phyloP scores from a whole-genome alignment of 2,888 invertebrate genomes.

The Nomada goodeniana region DNA sequence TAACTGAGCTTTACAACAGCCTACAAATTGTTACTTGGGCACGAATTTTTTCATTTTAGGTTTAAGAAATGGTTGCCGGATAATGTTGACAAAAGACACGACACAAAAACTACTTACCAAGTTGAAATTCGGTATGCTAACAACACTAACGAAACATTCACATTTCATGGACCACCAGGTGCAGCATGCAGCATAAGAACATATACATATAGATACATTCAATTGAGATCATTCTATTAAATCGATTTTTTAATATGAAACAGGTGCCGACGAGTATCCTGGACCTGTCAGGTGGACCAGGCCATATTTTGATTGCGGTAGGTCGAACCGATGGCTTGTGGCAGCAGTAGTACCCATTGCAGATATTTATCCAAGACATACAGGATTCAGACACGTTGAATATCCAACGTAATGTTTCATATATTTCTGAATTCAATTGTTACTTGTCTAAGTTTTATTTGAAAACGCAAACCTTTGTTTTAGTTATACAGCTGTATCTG shows the following conservation, averaged over 20 bases:
- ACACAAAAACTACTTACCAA: conserved; percentile 96
- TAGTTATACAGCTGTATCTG: conserved; percentile 95
- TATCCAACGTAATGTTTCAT: conserved; percentile 91
- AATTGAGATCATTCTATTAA: no score
- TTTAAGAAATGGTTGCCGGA: conserved; percentile 97
- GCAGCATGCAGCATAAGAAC: background rate
- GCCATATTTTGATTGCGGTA: conserved; percentile 98
- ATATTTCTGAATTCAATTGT: background rate
- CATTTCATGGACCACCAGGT: conserved; percentile 96
- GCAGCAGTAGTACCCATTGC: conserved; percentile 97
- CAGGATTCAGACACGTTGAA: conserved; percentile 96
- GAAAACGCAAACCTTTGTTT: conserved; percentile 19
- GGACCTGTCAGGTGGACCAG: conserved; percentile 97
- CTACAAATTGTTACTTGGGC: background rate
- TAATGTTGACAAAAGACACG: conserved; percentile 91
- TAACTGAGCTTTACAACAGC: background rate
- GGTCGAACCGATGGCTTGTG: conserved; percentile 98
- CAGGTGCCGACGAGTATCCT: conserved; percentile 93
- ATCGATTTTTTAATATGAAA: background rate
- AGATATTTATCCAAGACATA: conserved; percentile 97
- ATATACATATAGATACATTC: background rate
- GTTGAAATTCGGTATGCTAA: conserved; percentile 97
- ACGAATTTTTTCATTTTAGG: conserved; percentile 77
- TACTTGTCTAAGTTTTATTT: background rate
- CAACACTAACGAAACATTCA: conserved; percentile 97